Evolutionary conservation across 30 jellyfish, hydroid and myxozoan genomes (phyloP), one percentile per base, ranked within the genome.

Genomic region (Phacellophora camtschatica): DNA sequence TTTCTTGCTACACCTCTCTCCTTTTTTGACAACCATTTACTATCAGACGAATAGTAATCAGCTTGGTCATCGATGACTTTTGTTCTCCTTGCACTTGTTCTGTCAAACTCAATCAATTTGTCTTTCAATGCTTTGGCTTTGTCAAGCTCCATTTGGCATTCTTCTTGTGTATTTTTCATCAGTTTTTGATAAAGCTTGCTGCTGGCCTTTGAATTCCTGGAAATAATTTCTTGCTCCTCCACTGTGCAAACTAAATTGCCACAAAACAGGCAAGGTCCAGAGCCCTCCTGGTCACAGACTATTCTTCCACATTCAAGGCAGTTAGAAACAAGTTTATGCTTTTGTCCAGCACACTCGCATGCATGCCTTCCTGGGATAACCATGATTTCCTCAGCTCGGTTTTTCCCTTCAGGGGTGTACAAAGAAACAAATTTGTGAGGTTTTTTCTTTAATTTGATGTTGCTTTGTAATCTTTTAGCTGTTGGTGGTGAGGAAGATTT

Each of bases 61-160:
- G 97, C 96, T 59, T 95, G 97, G 70, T 95, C 99, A 65, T 95
- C 99, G 59, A 88, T 88, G n/a, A 95, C 99, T 39, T 95, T 88
- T 19, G 97, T 95, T 28, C 99, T 71, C 43, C 90, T 86, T 57
- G 99, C 90, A 68, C 98, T 80, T 35, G 95, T 92, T 48, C 95
- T 70, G 74, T 92, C 98, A 78, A 39, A 92, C 12, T 88, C 96
- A 30, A 92, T 59, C 18, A 92, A 55, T 23, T 71, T 63, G 32
- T 92, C 96, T 63, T 86, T 92, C 23, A 87, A 96, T 2, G 96
- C 96, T 22, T 64, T 81, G 20, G 98, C 98, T 53, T 85, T 42
- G 7, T 90, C 94, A 29, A 84, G 57, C 11, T 71, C 85, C 15
- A 29, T 32, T 25, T 56, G 69, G 4, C 78, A 33, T 28, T 71